Base-by-base conservation (phyloP, 2,797 vertebrate genomes). In the Artibeus jamaicensis region DNA sequence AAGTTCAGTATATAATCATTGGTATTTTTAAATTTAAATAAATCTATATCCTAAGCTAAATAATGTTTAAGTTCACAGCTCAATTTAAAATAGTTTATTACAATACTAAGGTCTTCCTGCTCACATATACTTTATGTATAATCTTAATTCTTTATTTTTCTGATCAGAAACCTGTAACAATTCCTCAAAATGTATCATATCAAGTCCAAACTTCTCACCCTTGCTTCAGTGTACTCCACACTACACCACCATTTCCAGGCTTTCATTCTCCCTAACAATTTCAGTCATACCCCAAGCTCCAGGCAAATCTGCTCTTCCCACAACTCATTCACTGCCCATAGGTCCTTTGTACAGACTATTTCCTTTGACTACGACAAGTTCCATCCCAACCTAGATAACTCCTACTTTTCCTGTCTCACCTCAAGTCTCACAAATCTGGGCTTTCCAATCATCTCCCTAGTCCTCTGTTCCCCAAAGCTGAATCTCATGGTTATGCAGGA, bases 11-110 rank as follows among this genome's bases (percentile, higher is more conserved):
- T 7, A 37, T 77, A 91, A 76, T 71, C 57, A 85, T 0, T 29
- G 26, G 22, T 68, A 78, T 70, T 91, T 96, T 94, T 77, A 53
- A 89, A 81, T 74, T 48, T 92, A 94, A 92, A 57, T 68, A 73
- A 88, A 76, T 85, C 76, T 87, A 24, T 74, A 84, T 68, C 55
- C 44, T 83, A 77, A 84, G 73, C 37, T 93, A 84, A 68, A 79
- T 34, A 91, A 39, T 15, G 5, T 50, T 91, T 89, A 86, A 83
- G 15, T 84, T 93, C 65, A 83, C 15, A 96, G 46, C 5, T 48
- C 42, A 95, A 86, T 88, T 96, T 70, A 57, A 89, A 93, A 74
- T 42, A 57, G 88, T 73, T 68, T 89, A 83, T 70, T 70, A 76
- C 16, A 96, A 26, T 88, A 65, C 32, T 79, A 87, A 42, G 59